phyloP scores from a whole-genome alignment of 2,888 invertebrate genomes.

The Clistopyga incitator region DNA sequence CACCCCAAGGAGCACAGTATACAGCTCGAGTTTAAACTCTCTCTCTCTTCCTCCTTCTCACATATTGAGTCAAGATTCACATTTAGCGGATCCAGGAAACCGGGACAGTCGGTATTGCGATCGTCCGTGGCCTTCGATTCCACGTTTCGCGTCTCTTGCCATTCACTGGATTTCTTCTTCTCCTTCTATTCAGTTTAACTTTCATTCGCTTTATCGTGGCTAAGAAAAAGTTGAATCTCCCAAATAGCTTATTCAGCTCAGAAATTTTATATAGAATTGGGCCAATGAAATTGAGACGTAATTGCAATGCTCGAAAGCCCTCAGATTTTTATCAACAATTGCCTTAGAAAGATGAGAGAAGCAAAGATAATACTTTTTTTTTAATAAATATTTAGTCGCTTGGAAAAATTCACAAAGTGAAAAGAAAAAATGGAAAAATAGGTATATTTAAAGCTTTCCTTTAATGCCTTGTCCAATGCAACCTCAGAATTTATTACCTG shows the following conservation, averaged over 20 bases:
- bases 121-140: conserved; percentile 4
- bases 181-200: conserved; percentile 4
- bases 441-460: too few relatives aligned
- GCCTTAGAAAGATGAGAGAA: too few relatives aligned
- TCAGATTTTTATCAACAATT: too few relatives aligned
- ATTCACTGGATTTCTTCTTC: neutral
- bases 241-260: neutral
- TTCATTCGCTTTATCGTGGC: neutral
- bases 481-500: too few relatives aligned
- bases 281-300: neutral
- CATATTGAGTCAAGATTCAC: neutral
- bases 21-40: conserved; percentile 4
- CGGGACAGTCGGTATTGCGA: neutral
- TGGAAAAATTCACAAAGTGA: too few relatives aligned
- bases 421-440: too few relatives aligned
- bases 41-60: neutral
- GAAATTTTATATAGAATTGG: neutral
- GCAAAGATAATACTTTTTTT: too few relatives aligned
- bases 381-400: too few relatives aligned
- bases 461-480: too few relatives aligned
- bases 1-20: neutral
- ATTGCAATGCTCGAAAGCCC: neutral
- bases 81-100: neutral
- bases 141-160: neutral
- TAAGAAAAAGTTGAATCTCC: neutral